These are phyloP conservation scores for Rotaria macrura DNA, from an alignment of 2,888 invertebrate species.

Conservation along the genomic window DNA sequence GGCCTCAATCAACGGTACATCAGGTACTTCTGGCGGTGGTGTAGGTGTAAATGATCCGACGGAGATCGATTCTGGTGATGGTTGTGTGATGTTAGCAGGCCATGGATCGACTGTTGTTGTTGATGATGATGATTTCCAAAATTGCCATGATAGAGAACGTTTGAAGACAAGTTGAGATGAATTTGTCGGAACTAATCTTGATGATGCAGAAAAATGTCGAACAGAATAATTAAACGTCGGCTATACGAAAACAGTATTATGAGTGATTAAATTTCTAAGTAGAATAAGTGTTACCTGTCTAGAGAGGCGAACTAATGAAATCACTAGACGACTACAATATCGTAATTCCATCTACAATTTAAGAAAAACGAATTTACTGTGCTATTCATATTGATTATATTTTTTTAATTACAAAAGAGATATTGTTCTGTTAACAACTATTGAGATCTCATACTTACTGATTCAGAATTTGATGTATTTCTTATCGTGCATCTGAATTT, in stretches of 20 bases:
- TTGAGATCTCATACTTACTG: too few species aligned
- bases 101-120: not conserved
- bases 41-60: not conserved
- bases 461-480: too few species aligned
- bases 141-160: constrained; percentile 11
- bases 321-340: not conserved
- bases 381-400: too few species aligned
- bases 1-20: not conserved
- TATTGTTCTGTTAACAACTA: too few species aligned
- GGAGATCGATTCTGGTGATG: not conserved
- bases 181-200: not conserved
- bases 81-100: not conserved
- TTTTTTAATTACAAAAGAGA: too few species aligned
- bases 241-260: not conserved
- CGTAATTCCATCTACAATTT: not conserved
- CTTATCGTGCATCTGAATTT: too few species aligned
- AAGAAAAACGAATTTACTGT: not conserved
- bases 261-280: not conserved
- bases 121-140: not conserved
- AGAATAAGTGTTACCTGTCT: not conserved
- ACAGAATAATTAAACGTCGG: not conserved
- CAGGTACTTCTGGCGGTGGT: not conserved
- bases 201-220: not conserved
- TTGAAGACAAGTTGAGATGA: not conserved
- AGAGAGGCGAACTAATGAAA: not conserved